Conservation (phyloP, 2,113 vertebrate genomes). For the Pipra filicauda region DNA sequence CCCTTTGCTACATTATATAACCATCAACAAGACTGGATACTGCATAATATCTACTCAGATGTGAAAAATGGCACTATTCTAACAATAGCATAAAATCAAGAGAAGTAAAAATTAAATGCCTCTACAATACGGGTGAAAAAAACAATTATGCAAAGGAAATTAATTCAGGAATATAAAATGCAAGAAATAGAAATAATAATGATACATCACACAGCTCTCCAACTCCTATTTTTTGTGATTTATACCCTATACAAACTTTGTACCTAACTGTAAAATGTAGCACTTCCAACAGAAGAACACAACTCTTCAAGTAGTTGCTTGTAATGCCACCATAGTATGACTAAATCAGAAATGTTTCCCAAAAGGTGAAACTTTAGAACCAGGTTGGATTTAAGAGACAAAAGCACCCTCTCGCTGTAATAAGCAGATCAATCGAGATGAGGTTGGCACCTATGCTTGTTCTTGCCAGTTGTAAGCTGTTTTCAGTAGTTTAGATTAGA, state of each 20-base stretch:
- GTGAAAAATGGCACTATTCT: not conserved
- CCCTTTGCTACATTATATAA: not conserved
- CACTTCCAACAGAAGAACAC: not conserved
- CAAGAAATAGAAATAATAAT: not conserved
- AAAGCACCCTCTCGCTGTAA: not conserved
- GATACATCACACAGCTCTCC: not conserved
- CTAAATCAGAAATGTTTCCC: not conserved
- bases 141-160: constrained; percentile 9
- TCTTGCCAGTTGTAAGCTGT: not conserved
- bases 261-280: not conserved
- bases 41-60: not conserved
- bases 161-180: not conserved
- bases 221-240: not conserved
- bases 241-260: not conserved
- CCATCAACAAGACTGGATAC: not conserved
- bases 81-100: not conserved
- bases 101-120: not conserved
- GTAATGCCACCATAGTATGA: not conserved
- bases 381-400: not conserved
- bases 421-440: not conserved
- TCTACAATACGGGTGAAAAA: not conserved
- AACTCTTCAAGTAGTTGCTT: not conserved
- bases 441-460: not conserved
- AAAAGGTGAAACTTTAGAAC: not conserved
- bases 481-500: not conserved